Evolutionary conservation across 2,888 invertebrate species (phyloP).

Genomic region (Altica lythri): DNA sequence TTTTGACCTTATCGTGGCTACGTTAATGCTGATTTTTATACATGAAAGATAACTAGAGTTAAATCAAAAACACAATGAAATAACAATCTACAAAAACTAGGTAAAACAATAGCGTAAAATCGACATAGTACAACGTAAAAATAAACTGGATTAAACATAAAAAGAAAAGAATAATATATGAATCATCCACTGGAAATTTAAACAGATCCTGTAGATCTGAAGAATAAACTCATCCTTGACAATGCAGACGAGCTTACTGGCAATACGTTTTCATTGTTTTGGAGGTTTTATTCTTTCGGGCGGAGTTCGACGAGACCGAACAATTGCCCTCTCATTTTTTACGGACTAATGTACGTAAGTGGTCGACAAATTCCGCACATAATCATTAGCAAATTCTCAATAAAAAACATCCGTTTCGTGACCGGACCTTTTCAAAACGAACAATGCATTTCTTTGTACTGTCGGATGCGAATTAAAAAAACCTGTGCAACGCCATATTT

Average conservation of each 20-base stretch:
- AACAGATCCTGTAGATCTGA: no score
- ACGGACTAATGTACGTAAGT: slow-evolving; percentile 20
- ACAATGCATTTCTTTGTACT: slow-evolving; percentile 32
- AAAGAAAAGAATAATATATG: no score
- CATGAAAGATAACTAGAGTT: no score
- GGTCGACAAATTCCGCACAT: slow-evolving; percentile 25
- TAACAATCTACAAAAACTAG: no score
- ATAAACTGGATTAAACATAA: no score
- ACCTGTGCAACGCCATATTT: slow-evolving; percentile 34
- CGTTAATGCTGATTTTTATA: no score
- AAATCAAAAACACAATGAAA: no score
- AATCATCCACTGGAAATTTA: no score
- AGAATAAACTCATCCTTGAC: no score
- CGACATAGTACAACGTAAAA: no score
- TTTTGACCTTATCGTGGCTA: no score
- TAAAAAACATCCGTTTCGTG: slow-evolving; percentile 31
- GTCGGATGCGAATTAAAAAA: slow-evolving; percentile 29
- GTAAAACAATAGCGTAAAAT: no score
- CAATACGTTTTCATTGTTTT: slow-evolving; percentile 16
- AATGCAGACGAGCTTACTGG: slow-evolving; percentile 10
- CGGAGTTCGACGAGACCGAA: slow-evolving; percentile 4
- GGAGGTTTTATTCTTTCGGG: slow-evolving; percentile 9
- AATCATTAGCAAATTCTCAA: slow-evolving; percentile 29
- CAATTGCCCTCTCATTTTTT: slow-evolving; percentile 16
- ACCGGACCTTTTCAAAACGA: slow-evolving; percentile 24